These are phyloP conservation scores for Zosterops pallidus DNA, from an alignment of 2,113 vertebrate species.

Conservation along the genomic window DNA sequence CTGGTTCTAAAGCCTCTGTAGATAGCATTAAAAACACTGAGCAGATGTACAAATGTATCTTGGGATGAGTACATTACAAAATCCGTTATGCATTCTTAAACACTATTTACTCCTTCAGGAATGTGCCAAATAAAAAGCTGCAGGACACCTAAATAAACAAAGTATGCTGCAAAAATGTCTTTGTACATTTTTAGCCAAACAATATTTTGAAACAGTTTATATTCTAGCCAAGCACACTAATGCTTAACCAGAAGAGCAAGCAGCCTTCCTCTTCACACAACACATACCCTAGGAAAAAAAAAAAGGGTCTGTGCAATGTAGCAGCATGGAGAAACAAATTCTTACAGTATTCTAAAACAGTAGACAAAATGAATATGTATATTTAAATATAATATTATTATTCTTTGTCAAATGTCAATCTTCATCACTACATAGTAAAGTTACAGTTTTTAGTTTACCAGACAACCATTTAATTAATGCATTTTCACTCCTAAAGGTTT, in stretches of 20 bases:
- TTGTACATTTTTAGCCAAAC: slow-evolving; percentile 36
- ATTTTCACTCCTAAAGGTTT: neutral
- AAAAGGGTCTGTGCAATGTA: neutral
- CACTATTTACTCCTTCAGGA: slow-evolving; percentile 40
- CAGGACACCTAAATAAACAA: slow-evolving; percentile 64
- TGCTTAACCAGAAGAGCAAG: slow-evolving; percentile 7
- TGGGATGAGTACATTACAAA: slow-evolving; percentile 30
- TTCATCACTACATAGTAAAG: neutral
- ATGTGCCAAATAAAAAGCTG: slow-evolving; percentile 60
- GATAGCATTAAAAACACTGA: slow-evolving; percentile 45
- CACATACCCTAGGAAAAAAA: slow-evolving; percentile 6
- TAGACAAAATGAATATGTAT: neutral
- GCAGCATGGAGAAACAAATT: neutral
- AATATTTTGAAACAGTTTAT: slow-evolving; percentile 22
- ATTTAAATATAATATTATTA: neutral
- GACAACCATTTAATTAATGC: neutral
- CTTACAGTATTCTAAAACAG: neutral
- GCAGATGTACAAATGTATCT: slow-evolving; percentile 54
- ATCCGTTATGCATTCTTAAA: slow-evolving; percentile 37
- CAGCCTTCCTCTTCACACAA: neutral
- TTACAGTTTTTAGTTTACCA: neutral
- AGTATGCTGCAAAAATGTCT: neutral
- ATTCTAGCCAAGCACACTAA: slow-evolving; percentile 14
- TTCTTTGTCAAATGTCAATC: neutral
- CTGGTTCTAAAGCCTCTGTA: slow-evolving; percentile 51